These are phyloP conservation scores for Petrophora chlorosata DNA, from an alignment of 2,888 invertebrate species.

Conservation along the genomic window DNA sequence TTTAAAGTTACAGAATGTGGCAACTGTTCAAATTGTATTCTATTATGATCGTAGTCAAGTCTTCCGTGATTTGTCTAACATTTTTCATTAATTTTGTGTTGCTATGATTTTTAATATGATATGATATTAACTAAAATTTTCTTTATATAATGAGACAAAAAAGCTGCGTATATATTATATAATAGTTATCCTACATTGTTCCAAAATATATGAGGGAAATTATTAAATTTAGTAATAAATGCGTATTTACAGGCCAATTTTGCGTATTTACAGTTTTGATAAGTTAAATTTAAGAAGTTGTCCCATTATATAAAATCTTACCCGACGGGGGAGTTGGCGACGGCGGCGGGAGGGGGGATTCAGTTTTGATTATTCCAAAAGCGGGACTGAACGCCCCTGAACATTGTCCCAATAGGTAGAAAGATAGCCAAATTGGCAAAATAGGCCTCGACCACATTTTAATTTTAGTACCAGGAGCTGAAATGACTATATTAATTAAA, in stretches of 20 bases:
- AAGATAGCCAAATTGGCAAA: conserved; percentile 33
- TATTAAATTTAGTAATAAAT: not conserved
- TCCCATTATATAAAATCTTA: conserved; percentile 50
- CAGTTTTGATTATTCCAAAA: conserved; percentile 53
- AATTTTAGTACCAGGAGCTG: conserved; percentile 10
- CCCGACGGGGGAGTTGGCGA: conserved; percentile 51
- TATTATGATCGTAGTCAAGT: too few species aligned
- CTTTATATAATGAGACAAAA: conserved; percentile 41
- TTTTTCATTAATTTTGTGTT: not conserved
- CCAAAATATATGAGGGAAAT: not conserved
- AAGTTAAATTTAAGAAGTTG: conserved; percentile 22
- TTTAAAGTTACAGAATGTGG: too few species aligned
- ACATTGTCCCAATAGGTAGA: conserved; percentile 40
- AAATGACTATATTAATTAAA: too few species aligned
- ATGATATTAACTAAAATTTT: conserved; percentile 14
- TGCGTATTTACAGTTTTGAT: conserved; percentile 19
- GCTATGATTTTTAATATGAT: too few species aligned
- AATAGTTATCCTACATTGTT: not conserved
- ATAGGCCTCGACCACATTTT: conserved; percentile 22
- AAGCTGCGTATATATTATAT: conserved; percentile 13
- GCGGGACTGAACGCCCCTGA: conserved; percentile 52
- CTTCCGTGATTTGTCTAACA: not conserved
- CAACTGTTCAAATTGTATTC: too few species aligned
- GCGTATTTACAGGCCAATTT: conserved; percentile 48
- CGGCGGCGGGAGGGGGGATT: conserved; percentile 43